phyloP scores from a whole-genome alignment of 2,113 vertebrate genomes.

The Spheniscus mendiculus region DNA sequence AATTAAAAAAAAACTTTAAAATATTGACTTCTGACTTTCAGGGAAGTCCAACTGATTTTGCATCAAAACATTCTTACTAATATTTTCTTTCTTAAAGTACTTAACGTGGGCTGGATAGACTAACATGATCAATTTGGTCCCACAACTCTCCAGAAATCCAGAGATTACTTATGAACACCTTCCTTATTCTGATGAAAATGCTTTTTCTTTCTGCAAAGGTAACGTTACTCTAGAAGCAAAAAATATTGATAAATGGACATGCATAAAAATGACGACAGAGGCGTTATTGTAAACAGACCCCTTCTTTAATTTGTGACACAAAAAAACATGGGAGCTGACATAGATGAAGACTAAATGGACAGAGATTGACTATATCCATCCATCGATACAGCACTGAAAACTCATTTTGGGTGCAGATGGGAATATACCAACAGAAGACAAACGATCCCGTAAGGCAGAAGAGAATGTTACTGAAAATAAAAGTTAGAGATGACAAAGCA shows the following conservation, averaged over 20 bases:
- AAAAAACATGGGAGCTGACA: neutral
- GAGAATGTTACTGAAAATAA: slow-evolving; percentile 57
- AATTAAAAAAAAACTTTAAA: neutral
- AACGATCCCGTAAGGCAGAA: slow-evolving; percentile 26
- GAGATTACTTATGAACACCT: neutral
- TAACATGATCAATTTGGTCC: neutral
- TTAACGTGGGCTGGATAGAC: neutral
- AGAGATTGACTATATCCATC: slow-evolving; percentile 31
- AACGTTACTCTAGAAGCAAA: neutral
- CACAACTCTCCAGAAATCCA: neutral
- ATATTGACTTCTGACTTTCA: neutral
- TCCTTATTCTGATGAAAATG: neutral
- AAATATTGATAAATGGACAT: neutral
- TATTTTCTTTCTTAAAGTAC: neutral
- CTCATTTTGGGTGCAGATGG: slow-evolving; percentile 54
- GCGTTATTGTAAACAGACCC: neutral
- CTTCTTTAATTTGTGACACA: slow-evolving; percentile 29
- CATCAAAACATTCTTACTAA: neutral
- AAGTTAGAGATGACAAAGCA: slow-evolving; percentile 62
- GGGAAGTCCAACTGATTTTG: neutral
- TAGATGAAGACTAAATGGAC: slow-evolving; percentile 31
- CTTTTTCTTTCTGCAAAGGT: neutral
- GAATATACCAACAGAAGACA: slow-evolving; percentile 64
- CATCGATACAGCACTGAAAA: slow-evolving; percentile 39
- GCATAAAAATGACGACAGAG: neutral